Base-by-base conservation (phyloP, 2,888 invertebrate genomes). In the Serripes groenlandicus region DNA sequence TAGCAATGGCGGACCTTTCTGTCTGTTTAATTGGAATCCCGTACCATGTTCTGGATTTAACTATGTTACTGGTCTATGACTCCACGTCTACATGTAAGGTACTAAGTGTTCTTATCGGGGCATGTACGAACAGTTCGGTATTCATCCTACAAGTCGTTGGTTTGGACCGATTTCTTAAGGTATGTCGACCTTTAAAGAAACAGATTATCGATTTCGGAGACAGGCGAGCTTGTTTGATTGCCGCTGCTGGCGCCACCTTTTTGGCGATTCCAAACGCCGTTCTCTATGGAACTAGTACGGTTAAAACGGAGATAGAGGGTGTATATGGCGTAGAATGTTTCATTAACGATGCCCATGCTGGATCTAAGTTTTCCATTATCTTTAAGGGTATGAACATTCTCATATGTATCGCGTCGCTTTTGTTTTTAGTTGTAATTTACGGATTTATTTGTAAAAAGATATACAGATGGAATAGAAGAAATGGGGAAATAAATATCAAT, bases 251-350 rank as follows among this genome's bases (percentile, higher is more conserved):
- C n/a, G 85, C 90, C 3, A 32, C 86, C 9, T n/a, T 88, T 4
- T 34, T 88, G 4, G 85, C 90, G 0, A 75, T 89, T 58, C 89
- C 90, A 21, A 87, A 90, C 54, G 83, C 82, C 1, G 37, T 90
- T 28, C 34, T 92, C 3, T 91, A 90, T 70, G 92, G 92, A 3
- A 70, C 83, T 3, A 81, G 89, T 64, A 76, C 89, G 18, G 85
- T 85, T 5, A 71, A 83, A 2, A 88, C 88, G 1, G 75, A 37
- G 0, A 49, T 81, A 5, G 26, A 78, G 0, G 77, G 74, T 26
- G 35, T 90, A 0, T 66, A 64, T 1, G 91, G 90, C 0, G 79
- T 75, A 3, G 88, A 89, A 71, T 92, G 92, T 64, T 89, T 90
- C 64, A 87, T 87, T 9, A 81, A 85, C 15, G 90, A 91, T 64